Base-by-base conservation (phyloP, 1,140 invertebrate species). In the Frieseomelitta varia region DNA sequence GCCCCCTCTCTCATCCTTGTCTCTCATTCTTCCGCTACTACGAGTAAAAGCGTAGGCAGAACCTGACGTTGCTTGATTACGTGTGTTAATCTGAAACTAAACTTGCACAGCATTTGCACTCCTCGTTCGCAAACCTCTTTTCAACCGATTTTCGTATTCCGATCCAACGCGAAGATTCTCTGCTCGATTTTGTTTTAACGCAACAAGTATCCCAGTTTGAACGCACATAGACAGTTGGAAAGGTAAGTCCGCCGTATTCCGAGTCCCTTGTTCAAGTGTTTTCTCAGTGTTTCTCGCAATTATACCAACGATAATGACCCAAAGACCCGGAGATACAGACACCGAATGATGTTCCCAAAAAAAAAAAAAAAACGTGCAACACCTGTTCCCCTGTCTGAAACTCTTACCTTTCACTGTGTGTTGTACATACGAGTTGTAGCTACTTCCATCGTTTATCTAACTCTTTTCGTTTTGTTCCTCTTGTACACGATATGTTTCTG, bases 181-280 rank as follows among this genome's bases (percentile, higher is more conserved):
- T 39, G 53, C 55, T 56, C 34, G 69, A 69, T 82, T 71, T 81
- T 34, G 55, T 65, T 47, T 47, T 47, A 24, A 58, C 39, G 39
- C 39, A 58, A 14, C 74, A 63, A 27, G 55, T 55, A n/a, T 78
- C 27, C 30, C 55, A n/a, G 21, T 53, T n/a, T 11, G 19, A 30
- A 34, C 21, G 21, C 10, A 58, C 21, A 58, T 11, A 34, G 30
- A 65, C 27, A 65, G 1, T 47, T 47, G 61, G 15, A n/a, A 67
- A 92, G 91, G 92, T 92, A 92, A 92, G 91, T 91, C 61, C 79
- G 79, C 89, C 89, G 91, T 91, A 91, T 92, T 92, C 91, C 91
- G 86, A 92, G 90, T 90, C 90, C 80, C 86, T 68, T 90, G 75
- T 90, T 81, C 76, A 82, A 91, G 34, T 79, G 39, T 72, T 78